Conservation (phyloP, 2,888 invertebrate genomes). For the Muscina levida region DNA sequence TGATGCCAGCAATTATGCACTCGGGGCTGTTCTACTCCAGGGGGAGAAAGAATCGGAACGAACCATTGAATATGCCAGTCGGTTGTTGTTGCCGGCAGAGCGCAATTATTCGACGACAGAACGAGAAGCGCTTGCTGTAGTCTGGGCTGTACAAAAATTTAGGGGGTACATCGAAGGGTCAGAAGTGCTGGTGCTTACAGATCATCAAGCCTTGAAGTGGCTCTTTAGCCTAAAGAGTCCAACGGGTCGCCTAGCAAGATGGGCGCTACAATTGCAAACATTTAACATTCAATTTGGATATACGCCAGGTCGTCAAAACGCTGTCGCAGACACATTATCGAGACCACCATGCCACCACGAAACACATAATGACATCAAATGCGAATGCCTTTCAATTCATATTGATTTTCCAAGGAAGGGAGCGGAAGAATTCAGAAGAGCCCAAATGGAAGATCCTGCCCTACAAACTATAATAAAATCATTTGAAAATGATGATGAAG, state of each 20-base stretch:
- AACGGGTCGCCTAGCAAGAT: constrained; percentile 78
- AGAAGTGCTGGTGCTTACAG: constrained; percentile 76
- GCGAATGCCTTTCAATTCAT: constrained; percentile 21
- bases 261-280: constrained; percentile 77
- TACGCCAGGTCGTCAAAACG: constrained; percentile 67
- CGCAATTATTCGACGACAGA: constrained; percentile 76
- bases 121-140: constrained; percentile 71
- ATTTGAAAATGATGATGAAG: constrained; percentile 50
- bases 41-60: constrained; percentile 64
- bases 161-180: constrained; percentile 75
- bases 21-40: constrained; percentile 57
- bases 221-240: constrained; percentile 77
- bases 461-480: constrained; percentile 51
- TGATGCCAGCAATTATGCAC: constrained; percentile 60
- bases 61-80: constrained; percentile 29
- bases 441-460: constrained; percentile 66
- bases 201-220: constrained; percentile 77
- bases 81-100: constrained; percentile 69
- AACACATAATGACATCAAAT: background rate
- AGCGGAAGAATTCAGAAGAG: constrained; percentile 53
- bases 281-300: constrained; percentile 76
- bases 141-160: constrained; percentile 76
- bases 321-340: constrained; percentile 43
- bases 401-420: constrained; percentile 60
- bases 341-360: constrained; percentile 25